Conservation (phyloP, 2,113 vertebrate species). For the Otolemur garnettii region DNA sequence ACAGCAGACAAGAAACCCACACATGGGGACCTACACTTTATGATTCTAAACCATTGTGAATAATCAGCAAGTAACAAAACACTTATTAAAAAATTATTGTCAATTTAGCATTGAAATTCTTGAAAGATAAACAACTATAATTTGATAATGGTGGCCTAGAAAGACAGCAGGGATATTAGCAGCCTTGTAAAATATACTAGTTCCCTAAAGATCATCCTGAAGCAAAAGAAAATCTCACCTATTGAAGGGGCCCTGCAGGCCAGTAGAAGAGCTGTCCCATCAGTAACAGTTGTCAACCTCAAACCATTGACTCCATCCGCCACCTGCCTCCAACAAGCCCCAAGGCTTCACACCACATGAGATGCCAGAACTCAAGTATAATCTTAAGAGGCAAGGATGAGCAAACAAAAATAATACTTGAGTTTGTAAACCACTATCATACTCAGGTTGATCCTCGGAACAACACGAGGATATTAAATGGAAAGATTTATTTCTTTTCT, state of each 20-base stretch:
- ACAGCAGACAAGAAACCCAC: not conserved
- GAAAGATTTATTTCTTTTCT: not conserved
- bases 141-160: not conserved
- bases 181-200: not conserved
- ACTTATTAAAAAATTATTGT: not conserved
- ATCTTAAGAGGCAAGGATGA: not conserved
- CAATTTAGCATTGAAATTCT: slow-evolving; percentile 33
- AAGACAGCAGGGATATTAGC: not conserved
- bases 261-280: not conserved
- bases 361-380: not conserved
- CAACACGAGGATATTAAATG: not conserved
- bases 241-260: not conserved
- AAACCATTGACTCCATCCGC: not conserved
- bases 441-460: not conserved
- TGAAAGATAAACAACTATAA: not conserved
- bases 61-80: not conserved
- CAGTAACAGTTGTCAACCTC: not conserved
- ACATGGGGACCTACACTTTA: not conserved
- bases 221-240: not conserved
- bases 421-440: not conserved
- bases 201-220: not conserved
- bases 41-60: not conserved
- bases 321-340: not conserved
- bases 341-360: not conserved
- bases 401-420: not conserved